Evolutionary conservation across 2,797 vertebrate species (phyloP).

Genomic region (Fratercula arctica): DNA sequence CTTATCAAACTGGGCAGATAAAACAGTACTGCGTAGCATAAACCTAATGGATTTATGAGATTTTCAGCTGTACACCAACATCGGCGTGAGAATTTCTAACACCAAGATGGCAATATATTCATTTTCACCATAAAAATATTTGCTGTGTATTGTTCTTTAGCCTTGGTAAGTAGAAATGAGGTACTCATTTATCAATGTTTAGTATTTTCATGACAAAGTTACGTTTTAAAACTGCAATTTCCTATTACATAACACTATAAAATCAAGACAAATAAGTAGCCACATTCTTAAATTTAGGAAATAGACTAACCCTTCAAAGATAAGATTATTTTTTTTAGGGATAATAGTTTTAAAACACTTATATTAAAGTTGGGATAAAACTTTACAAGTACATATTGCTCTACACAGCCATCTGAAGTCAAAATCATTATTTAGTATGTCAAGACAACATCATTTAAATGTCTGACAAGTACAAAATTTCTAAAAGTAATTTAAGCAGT

Average conservation of each 20-base stretch:
- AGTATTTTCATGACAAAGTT: neutral
- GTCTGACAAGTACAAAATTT: neutral
- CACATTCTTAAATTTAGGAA: neutral
- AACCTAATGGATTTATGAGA: neutral
- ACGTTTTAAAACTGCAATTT: neutral
- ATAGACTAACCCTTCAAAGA: neutral
- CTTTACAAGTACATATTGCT: neutral
- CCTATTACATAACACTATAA: neutral
- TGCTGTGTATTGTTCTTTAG: neutral
- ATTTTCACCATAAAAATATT: neutral
- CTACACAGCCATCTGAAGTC: neutral
- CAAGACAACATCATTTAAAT: neutral
- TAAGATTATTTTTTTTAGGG: neutral
- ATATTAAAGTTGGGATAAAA: neutral
- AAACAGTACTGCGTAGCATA: neutral
- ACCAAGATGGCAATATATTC: neutral
- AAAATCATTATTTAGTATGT: neutral
- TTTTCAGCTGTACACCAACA: neutral
- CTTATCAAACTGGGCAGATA: neutral
- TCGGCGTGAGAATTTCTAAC: neutral
- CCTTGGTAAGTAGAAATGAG: neutral
- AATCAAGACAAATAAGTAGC: neutral
- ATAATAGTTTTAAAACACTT: neutral
- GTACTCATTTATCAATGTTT: neutral
- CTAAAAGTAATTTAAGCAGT: neutral